A percentile compares a stretch with the other conserved stretches of the same genome.
Conservation (phyloP, 2,797 vertebrate species). For the Serranus cabrilla region DNA sequence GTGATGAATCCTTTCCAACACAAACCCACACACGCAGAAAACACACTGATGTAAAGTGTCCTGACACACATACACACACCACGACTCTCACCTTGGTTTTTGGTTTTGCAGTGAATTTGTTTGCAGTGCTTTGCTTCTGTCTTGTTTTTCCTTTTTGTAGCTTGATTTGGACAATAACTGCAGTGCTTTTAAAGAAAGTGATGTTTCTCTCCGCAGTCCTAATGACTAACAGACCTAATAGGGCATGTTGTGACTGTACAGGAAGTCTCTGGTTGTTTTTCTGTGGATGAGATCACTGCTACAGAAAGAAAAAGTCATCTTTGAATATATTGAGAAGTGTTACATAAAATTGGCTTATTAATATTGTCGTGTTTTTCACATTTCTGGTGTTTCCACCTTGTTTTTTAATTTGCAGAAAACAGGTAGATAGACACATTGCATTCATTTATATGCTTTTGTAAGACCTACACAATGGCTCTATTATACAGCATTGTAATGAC, state of each 20-base stretch:
- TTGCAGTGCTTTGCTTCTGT: constrained; percentile 58
- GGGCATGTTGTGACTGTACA: background rate
- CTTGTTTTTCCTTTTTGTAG: background rate
- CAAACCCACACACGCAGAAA: constrained; percentile 23
- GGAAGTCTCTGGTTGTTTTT: background rate
- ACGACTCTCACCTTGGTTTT: constrained; percentile 29
- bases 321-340: background rate
- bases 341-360: background rate
- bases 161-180: background rate
- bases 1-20: constrained; percentile 44
- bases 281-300: background rate
- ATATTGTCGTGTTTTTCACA: background rate
- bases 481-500: background rate
- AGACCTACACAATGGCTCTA: background rate
- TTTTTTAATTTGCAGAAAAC: background rate
- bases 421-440: background rate
- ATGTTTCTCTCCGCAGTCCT: background rate
- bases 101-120: constrained; percentile 62
- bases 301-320: background rate
- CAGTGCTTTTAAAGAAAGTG: background rate
- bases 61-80: constrained; percentile 10
- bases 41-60: constrained; percentile 22
- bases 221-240: background rate
- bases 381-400: background rate
- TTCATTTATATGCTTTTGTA: background rate